These are phyloP conservation scores for Lonchura striata DNA, from an alignment of 2,113 vertebrate genomes.

Conservation along the genomic window DNA sequence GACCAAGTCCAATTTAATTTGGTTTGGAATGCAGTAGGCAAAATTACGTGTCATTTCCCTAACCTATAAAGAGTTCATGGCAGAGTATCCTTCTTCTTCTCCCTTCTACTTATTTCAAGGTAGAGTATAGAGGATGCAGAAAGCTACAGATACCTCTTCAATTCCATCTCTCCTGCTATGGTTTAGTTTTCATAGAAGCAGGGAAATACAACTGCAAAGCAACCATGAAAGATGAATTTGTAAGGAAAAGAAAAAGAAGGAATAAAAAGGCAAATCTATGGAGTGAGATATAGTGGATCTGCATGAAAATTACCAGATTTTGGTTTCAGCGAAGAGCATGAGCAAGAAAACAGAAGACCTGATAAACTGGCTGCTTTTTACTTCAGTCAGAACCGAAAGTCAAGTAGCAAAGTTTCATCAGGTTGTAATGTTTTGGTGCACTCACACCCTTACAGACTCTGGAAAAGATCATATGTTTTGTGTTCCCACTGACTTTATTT, in stretches of 20 bases:
- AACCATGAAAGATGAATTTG: background rate
- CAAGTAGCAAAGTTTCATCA: background rate
- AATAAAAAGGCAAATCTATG: background rate
- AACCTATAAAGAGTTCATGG: background rate
- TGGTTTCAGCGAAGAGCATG: background rate
- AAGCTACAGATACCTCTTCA: background rate
- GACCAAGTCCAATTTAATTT: background rate
- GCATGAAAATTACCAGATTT: background rate
- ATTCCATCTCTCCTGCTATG: background rate
- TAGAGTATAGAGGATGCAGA: background rate
- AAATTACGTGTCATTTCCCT: background rate
- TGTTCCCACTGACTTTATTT: background rate
- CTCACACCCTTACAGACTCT: background rate
- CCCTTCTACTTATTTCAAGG: background rate
- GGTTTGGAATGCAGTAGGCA: background rate
- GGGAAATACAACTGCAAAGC: background rate
- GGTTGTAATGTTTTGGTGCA: background rate
- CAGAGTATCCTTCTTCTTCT: background rate
- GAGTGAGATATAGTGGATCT: background rate
- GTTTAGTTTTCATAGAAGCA: background rate
- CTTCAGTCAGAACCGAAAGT: background rate
- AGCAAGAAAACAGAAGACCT: background rate
- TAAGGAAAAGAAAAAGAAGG: background rate
- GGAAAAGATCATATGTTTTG: background rate
- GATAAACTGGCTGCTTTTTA: background rate